Conservation (phyloP, 2,113 vertebrate species). For the Eulemur macaco region DNA sequence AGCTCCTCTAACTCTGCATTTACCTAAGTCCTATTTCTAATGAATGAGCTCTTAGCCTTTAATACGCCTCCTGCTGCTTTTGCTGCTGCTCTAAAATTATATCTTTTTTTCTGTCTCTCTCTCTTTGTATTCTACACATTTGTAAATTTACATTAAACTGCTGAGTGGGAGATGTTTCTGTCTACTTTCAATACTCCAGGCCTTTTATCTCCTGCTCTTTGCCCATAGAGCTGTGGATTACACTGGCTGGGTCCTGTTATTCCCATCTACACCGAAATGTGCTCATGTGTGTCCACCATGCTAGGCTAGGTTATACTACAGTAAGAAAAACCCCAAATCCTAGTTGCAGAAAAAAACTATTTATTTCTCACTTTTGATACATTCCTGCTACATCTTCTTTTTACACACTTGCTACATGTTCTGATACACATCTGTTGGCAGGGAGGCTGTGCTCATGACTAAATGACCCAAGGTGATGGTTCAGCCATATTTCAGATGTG, state of each 20-base stretch:
- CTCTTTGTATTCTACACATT: conserved; percentile 42
- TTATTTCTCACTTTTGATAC: conserved; percentile 3
- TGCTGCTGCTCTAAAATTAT: conserved; percentile 47
- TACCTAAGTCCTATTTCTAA: conserved; percentile 48
- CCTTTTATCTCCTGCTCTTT: conserved; percentile 51
- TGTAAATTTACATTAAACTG: conserved; percentile 46
- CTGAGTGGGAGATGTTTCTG: conserved; percentile 42
- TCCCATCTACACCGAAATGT: not conserved
- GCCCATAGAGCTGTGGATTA: not conserved
- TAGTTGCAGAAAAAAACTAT: not conserved
- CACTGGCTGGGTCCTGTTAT: not conserved
- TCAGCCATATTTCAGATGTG: not conserved
- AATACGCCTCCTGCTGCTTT: conserved; percentile 53
- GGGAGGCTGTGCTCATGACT: not conserved
- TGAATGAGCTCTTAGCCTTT: conserved; percentile 44
- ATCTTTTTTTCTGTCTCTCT: conserved; percentile 35
- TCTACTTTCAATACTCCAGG: conserved; percentile 11
- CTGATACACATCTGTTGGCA: not conserved
- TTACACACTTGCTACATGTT: not conserved
- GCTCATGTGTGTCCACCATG: not conserved
- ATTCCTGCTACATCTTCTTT: not conserved
- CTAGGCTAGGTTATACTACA: not conserved
- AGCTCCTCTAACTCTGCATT: conserved; percentile 39
- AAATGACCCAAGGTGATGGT: not conserved
- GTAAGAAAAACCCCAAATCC: not conserved